Base-by-base conservation (phyloP, 2,113 vertebrate genomes). In the Apodemus speciosus region DNA sequence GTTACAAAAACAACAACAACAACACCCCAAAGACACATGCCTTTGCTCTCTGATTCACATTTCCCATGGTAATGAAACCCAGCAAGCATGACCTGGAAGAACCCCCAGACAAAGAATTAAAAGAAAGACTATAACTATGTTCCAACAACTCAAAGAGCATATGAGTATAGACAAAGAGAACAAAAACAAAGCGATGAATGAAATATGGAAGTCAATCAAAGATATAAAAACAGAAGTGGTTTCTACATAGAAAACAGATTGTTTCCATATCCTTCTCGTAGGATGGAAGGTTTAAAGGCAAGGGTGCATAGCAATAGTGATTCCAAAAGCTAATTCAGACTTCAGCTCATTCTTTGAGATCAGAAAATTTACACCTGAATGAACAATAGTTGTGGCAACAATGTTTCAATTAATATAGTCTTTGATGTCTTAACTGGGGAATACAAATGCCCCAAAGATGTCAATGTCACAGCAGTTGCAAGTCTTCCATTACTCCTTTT, bases 391-490 rank as follows among this genome's bases (percentile, higher is more conserved):
- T 94, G 51, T 46, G 93, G 68, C 40, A 86, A 85, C 81, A 79
- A 53, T 76, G 40, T 79, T 83, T 90, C 40, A 91, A 16, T n/a
- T 93, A 96, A 90, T 89, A 81, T 53, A 95, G 80, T 87, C 73
- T 88, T 97, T 93, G 90, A 6, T 27, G 83, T 87, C 73, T 88
- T 97, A 92, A 89, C 6, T 27, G 85, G 95, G 81, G 93, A 97
- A 73, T 66, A 90, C 11, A 97, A 97, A 95, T 40, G n/a, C 56
- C 92, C 73, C 81, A 64, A 79, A 97, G 38, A 84, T 35, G 76
- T 60, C 80, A 62, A 97, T 80, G 88, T 91, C 92, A 96, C 89
- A 95, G 79, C 88, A 88, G 95, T 96, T 95, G 15, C 35, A 23
- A 35, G n/a, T 94, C 46, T 75, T 25, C 30, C 38, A 66, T 56